Percentiles rank a stretch among this genome's conserved stretches.
phyloP scores from a whole-genome alignment of 2,797 vertebrate genomes.

The Gymnodraco acuticeps region DNA sequence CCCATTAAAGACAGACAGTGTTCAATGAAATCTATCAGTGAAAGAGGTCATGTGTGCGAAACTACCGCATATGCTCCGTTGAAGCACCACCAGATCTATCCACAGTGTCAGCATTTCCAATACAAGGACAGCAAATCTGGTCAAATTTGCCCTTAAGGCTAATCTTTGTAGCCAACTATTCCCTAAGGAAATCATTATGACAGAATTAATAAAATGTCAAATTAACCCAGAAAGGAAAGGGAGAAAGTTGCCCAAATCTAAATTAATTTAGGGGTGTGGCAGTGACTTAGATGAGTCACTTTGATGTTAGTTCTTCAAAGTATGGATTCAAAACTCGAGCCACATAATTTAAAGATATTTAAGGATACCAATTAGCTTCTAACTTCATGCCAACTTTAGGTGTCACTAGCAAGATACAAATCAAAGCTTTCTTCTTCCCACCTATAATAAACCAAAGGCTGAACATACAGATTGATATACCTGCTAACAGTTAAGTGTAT shows the following conservation, averaged over 20 bases:
- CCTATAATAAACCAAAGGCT: neutral
- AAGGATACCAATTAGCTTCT: constrained; percentile 13
- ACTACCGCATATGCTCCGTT: constrained; percentile 46
- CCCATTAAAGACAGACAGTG: constrained; percentile 68
- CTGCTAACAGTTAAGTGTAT: neutral
- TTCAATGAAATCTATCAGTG: constrained; percentile 69
- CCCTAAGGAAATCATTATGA: constrained; percentile 70
- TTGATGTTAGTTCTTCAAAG: constrained; percentile 40
- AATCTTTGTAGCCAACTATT: constrained; percentile 71
- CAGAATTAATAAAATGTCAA: constrained; percentile 66
- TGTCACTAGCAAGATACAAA: constrained; percentile 3
- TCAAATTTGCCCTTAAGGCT: constrained; percentile 76
- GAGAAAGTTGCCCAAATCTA: constrained; percentile 37
- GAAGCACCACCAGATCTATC: constrained; percentile 26
- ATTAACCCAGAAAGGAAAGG: constrained; percentile 56
- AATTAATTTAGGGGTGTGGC: constrained; percentile 27
- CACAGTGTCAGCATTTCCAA: constrained; percentile 68
- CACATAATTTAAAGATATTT: constrained; percentile 17
- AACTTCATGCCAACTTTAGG: neutral
- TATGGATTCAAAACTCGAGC: constrained; percentile 27
- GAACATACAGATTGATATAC: constrained; percentile 3
- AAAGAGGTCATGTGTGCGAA: constrained; percentile 67
- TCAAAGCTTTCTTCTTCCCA: neutral
- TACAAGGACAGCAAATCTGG: constrained; percentile 52
- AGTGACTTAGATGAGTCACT: constrained; percentile 27